phyloP scores from a whole-genome alignment of 2,113 vertebrate species.

The Macroglossus sobrinus region DNA sequence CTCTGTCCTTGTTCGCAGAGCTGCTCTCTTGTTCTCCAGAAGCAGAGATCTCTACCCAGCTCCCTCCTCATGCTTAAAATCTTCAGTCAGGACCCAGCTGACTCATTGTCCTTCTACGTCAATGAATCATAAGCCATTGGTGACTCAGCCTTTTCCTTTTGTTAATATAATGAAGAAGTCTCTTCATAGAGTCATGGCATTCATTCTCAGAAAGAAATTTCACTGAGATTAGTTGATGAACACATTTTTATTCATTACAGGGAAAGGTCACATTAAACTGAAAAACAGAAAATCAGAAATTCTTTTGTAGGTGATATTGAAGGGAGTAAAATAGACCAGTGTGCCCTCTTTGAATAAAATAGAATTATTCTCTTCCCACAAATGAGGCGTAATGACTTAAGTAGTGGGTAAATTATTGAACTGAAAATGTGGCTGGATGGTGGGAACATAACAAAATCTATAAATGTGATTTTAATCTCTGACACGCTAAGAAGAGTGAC shows the following conservation, averaged over 20 bases:
- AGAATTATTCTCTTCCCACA: slow-evolving; percentile 18
- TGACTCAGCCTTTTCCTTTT: slow-evolving; percentile 45
- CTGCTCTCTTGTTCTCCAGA: background rate
- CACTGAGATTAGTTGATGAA: slow-evolving; percentile 29
- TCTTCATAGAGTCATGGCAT: background rate
- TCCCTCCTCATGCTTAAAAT: background rate
- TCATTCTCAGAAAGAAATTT: slow-evolving; percentile 43
- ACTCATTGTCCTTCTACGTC: background rate
- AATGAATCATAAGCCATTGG: background rate
- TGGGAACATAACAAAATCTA: slow-evolving; percentile 25
- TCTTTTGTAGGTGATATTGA: background rate
- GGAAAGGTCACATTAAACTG: slow-evolving; percentile 46
- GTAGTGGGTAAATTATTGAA: slow-evolving; percentile 16
- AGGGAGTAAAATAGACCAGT: background rate
- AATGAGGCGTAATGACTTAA: slow-evolving; percentile 19
- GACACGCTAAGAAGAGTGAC: background rate
- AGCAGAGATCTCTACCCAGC: background rate
- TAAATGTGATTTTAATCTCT: slow-evolving; percentile 47
- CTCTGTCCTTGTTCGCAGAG: background rate
- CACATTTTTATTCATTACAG: slow-evolving; percentile 50
- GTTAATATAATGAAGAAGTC: background rate
- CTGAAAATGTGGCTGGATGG: background rate
- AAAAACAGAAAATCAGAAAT: slow-evolving; percentile 37
- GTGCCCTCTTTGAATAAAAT: slow-evolving; percentile 29
- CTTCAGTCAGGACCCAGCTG: background rate